Evolutionary conservation across 2,113 vertebrate species (phyloP), one percentile per base, ranked within the genome.

Genomic region (Lota lota): DNA sequence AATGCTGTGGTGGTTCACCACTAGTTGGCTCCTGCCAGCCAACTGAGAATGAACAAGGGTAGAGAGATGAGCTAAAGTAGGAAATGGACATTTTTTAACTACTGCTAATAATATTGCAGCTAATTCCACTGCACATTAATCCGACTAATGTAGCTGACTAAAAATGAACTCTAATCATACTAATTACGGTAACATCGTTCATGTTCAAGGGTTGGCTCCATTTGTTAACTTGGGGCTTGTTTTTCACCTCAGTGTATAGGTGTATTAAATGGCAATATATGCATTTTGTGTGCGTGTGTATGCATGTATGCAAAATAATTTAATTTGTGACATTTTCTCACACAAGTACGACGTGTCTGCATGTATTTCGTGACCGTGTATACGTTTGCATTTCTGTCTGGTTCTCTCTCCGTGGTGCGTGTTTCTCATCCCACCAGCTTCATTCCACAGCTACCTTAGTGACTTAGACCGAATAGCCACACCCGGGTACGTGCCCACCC

Each of bases 401-500:
- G 28, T 33, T 33, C 4, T 33, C 53, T 56, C 53, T 56, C 16
- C 7, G 40, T 70, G 40, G 66, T 19, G 22, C 16, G 1, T 61
- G 53, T 56, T 16, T 56, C 53, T 56, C 53, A 61, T 76, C 76
- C 73, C 64, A 66, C 63, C 67, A 58, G 51, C 68, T 40, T 83
- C 51, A 70, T 70, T 81, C 80, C 81, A 75, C 83, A 97, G 95
- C 91, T 98, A 97, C 83, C 94, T 95, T 88, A 94, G 87, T 0
- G 93, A 94, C 33, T 93, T 97, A 90, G 95, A 97, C 77, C 93
- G 94, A 83, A 95, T 98, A 10, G 92, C 93, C 36, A 81, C 90
- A 22, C 69, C 86, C 0, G 93, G 92, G 85, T 97, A 94, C 81
- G 89, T 97, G 83, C 96, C 96, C 84, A 95, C 92, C 69, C 94